Conservation (phyloP, 1,140 invertebrate species). For the Euwallacea similis region DNA sequence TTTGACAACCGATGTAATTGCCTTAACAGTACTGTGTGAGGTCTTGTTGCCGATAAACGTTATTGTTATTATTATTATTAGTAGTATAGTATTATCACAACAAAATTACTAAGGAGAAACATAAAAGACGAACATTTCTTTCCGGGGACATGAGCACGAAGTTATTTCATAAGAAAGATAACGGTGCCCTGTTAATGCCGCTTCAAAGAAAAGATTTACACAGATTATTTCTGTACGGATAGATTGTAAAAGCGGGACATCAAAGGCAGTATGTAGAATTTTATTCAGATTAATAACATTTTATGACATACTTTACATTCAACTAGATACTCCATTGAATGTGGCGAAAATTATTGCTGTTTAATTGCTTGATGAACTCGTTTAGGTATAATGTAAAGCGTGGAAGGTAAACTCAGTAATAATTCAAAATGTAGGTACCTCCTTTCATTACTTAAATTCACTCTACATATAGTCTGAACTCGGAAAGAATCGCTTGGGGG, state of each 20-base stretch:
- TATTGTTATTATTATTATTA: not conserved
- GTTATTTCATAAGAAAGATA: not conserved
- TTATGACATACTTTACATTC: too few relatives aligned
- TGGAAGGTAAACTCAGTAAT: too few relatives aligned
- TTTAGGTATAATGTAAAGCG: too few relatives aligned
- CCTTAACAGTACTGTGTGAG: not conserved
- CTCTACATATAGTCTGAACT: too few relatives aligned
- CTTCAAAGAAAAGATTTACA: constrained; percentile 11
- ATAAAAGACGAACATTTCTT: constrained; percentile 2
- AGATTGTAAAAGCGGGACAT: constrained; percentile 16
- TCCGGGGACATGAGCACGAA: not conserved
- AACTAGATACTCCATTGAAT: too few relatives aligned
- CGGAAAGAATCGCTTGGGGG: too few relatives aligned
- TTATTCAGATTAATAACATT: constrained; percentile 7
- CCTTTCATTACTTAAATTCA: too few relatives aligned
- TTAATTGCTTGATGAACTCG: too few relatives aligned
- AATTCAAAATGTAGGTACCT: too few relatives aligned
- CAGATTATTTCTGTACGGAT: constrained; percentile 6
- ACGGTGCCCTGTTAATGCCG: constrained; percentile 12
- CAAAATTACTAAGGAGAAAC: not conserved
- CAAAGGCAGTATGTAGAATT: constrained; percentile 18
- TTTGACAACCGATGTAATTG: not conserved
- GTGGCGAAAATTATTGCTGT: too few relatives aligned
- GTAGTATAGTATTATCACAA: not conserved
- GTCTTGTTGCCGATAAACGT: not conserved